phyloP scores from a whole-genome alignment of 2,113 vertebrate genomes.

The Zosterops hypoxanthus region DNA sequence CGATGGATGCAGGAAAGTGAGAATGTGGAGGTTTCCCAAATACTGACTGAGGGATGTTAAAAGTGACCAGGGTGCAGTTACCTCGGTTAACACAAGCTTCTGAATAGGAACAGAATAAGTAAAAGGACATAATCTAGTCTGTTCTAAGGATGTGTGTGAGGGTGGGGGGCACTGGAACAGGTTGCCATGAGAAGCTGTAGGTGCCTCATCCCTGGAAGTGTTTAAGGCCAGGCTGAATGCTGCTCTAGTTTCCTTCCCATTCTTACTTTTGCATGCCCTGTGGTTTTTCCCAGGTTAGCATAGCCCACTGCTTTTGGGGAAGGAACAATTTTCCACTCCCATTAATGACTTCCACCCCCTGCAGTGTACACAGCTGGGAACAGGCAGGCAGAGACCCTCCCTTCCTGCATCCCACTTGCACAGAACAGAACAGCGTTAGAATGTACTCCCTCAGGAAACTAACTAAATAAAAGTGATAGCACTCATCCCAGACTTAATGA shows the following conservation, averaged over 20 bases:
- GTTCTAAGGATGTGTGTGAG: not conserved
- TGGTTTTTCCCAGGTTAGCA: not conserved
- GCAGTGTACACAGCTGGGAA: fast-evolving
- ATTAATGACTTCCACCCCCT: not conserved
- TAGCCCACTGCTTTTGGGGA: not conserved
- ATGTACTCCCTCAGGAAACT: not conserved
- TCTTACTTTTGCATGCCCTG: not conserved
- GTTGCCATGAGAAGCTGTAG: not conserved
- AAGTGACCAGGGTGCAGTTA: not conserved
- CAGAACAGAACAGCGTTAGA: not conserved
- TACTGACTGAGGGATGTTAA: not conserved
- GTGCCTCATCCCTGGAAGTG: not conserved
- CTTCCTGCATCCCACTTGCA: not conserved
- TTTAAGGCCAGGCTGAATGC: fast-evolving
- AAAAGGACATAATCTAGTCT: not conserved
- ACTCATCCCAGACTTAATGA: not conserved
- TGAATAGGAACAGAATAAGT: not conserved
- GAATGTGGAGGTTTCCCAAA: not conserved
- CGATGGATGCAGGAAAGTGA: not conserved
- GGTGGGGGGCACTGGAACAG: not conserved
- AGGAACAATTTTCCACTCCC: not conserved
- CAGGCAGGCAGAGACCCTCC: not conserved
- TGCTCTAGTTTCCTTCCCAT: not conserved
- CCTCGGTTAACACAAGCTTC: not conserved
- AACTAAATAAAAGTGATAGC: not conserved